A percentile compares a stretch with the other conserved stretches of the same genome.
These are phyloP conservation scores for Hephaestus fuliginosus DNA, from an alignment of 2,797 vertebrate species.

Conservation along the genomic window DNA sequence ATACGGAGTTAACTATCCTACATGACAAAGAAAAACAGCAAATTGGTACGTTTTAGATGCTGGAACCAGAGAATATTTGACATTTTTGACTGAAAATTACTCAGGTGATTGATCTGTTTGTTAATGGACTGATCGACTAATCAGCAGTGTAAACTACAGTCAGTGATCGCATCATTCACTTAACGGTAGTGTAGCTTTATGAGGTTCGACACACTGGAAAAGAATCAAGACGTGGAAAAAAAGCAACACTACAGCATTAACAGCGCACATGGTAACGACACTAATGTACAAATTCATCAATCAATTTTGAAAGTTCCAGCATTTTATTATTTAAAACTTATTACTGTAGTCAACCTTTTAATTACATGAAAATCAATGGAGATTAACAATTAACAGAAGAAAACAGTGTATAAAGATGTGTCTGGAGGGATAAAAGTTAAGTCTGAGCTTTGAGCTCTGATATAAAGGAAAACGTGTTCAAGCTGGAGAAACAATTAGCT, in stretches of 20 bases:
- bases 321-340: constrained; percentile 83
- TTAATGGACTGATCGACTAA: no score
- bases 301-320: constrained; percentile 49
- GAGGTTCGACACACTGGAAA: neutral
- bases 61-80: neutral
- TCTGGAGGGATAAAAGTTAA: constrained; percentile 48
- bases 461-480: constrained; percentile 29
- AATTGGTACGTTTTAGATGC: neutral
- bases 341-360: constrained; percentile 74
- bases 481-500: constrained; percentile 56
- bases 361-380: constrained; percentile 69
- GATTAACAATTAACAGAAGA: constrained; percentile 63
- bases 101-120: neutral
- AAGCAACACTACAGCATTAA: neutral
- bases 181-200: neutral
- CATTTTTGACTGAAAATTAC: neutral
- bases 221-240: neutral
- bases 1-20: neutral
- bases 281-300: neutral
- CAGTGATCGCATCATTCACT: no score
- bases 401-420: constrained; percentile 62
- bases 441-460: constrained; percentile 38
- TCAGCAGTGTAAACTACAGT: neutral
- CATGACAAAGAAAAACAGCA: neutral
- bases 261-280: neutral